Evolutionary conservation across 2,113 vertebrate species (phyloP).

Genomic region (Esox niger): DNA sequence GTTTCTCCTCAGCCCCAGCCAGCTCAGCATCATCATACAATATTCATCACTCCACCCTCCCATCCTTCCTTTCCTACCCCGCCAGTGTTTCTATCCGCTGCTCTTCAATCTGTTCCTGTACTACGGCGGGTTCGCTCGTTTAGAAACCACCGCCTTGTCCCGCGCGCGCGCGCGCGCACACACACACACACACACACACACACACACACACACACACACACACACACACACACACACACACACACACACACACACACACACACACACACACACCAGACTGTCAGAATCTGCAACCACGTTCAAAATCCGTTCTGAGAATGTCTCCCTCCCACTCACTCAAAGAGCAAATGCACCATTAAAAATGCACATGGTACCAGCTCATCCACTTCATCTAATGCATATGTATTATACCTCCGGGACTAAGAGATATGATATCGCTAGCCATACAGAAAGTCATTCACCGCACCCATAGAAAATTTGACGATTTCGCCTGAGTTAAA

Average conservation of each 20-base stretch:
- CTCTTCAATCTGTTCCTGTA: too few relatives aligned
- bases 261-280: constrained; percentile 53
- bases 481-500: constrained; percentile 61
- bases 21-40: constrained; percentile 55
- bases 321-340: constrained; percentile 65
- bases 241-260: constrained; percentile 13
- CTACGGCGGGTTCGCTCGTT: not conserved
- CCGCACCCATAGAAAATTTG: constrained; percentile 64
- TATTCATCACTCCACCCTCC: constrained; percentile 60
- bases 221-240: constrained; percentile 12
- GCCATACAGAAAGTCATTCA: constrained; percentile 61
- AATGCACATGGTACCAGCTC: constrained; percentile 71
- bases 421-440: constrained; percentile 60
- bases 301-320: constrained; percentile 57
- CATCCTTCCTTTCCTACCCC: not conserved
- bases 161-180: not conserved
- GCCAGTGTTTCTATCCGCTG: too few relatives aligned
- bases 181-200: constrained; percentile 37
- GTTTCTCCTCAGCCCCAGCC: not conserved
- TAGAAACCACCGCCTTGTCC: constrained; percentile 37
- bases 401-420: constrained; percentile 73
- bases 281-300: constrained; percentile 53
- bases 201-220: too few relatives aligned
- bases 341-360: constrained; percentile 75
- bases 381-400: constrained; percentile 72